Evolutionary conservation across 1,140 invertebrate genomes (phyloP).

Genomic region (Penaeus vannamei): DNA sequence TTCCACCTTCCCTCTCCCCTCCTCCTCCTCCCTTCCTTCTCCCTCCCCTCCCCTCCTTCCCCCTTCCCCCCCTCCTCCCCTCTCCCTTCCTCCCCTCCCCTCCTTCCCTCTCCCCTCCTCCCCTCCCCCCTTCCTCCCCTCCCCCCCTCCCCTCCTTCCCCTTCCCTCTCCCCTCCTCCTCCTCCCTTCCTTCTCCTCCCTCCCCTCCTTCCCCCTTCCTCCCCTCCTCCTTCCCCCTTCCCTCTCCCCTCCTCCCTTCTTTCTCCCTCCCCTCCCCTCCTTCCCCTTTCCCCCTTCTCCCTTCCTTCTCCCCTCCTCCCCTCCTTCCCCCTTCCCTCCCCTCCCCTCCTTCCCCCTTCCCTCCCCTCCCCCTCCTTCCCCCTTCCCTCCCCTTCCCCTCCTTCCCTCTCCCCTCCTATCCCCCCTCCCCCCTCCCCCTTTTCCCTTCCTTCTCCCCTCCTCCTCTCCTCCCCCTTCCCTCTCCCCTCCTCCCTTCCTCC

Average conservation of each 20-base stretch:
- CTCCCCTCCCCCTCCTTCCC: neutral
- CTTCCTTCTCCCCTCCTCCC: neutral
- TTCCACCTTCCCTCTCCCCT: no score
- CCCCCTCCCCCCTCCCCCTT: no score
- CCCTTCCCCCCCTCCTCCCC: no score
- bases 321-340: neutral
- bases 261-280: neutral
- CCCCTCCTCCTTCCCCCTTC: neutral
- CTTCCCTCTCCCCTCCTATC: neutral
- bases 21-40: no score
- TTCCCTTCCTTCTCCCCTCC: no score
- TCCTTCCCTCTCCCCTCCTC: neutral
- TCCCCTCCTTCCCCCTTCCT: fast-evolving
- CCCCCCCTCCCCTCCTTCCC: neutral
- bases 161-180: neutral
- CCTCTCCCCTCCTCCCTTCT: neutral
- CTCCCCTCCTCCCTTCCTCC: no score
- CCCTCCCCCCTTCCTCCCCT: neutral
- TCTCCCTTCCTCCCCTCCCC: neutral
- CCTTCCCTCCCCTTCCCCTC: neutral
- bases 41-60: no score
- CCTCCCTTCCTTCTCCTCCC: neutral
- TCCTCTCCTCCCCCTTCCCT: no score
- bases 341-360: neutral
- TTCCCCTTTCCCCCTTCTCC: neutral